Evolutionary conservation across 2,888 invertebrate genomes (phyloP), one percentile per base, ranked within the genome.

Genomic region (Gisinianus flammeolus): DNA sequence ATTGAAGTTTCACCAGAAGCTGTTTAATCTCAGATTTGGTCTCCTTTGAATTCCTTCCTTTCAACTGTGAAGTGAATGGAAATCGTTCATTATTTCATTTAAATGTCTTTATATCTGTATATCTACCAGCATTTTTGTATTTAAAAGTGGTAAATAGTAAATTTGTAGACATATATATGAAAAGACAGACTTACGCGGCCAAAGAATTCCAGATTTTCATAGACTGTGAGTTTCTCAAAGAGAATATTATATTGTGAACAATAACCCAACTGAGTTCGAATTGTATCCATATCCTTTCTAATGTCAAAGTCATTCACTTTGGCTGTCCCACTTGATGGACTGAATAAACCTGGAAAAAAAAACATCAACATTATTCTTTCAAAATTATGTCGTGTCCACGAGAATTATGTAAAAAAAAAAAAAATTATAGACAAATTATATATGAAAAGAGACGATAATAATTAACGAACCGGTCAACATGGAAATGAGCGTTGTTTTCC

Each of bases 231-330:
- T 85, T 94, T 92, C 10, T 92, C 90, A 88, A 96, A 95, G 64
- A 93, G 89, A 81, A 96, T 90, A 87, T 96, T 94, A 86, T 96
- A 93, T 86, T 97, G 96, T 0, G 97, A 96, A 87, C 97, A 98
- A 74, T 96, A 90, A 0, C 97, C 97, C 69, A 98, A 89, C 80
- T 91, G 90, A 79, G 91, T 90, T 54, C 94, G 89, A 79, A 95
- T 92, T 54, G 89, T 88, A 16, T 90, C 87, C 85, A 92, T 90
- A 80, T 94, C 90, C 0, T 88, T 88, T 81, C 89, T 88, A 22
- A 94, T 91, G 87, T 95, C 92, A 84, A 91, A 89, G 0, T 92
- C 93, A 86, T 93, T 90, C 70, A 96, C 90, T 69, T 87, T 87
- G 24, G 95, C 92, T 0, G 89, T 89, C 35, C 96, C 96, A 12